Conservation (phyloP, 2,888 invertebrate genomes). For the Hofmannophila pseudospretella region DNA sequence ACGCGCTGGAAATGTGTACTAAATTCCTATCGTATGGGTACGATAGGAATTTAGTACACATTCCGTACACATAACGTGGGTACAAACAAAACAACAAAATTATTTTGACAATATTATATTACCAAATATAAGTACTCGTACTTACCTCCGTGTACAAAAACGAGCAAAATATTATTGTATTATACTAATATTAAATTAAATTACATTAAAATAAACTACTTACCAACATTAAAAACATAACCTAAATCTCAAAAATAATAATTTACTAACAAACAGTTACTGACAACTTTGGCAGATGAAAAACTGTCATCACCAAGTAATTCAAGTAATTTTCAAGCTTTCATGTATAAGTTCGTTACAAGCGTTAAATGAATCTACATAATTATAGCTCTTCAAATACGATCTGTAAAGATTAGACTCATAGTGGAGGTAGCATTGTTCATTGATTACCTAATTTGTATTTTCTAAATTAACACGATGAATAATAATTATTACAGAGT, state of each 20-base stretch:
- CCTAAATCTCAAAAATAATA: constrained; percentile 76
- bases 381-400: background rate
- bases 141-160: constrained; percentile 49
- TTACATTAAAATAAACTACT: constrained; percentile 72
- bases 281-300: constrained; percentile 22
- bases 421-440: constrained; percentile 11
- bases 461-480: no score
- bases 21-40: constrained; percentile 7
- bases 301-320: constrained; percentile 16
- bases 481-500: no score
- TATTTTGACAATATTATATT: constrained; percentile 53
- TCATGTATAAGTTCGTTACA: background rate
- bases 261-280: constrained; percentile 70
- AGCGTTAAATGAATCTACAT: background rate
- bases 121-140: constrained; percentile 62
- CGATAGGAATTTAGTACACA: background rate
- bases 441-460: background rate
- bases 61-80: no score
- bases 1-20: constrained; percentile 8
- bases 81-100: constrained; percentile 35
- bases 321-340: constrained; percentile 10
- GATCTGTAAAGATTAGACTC: constrained; percentile 1
- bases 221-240: constrained; percentile 72
- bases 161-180: constrained; percentile 62
- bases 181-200: constrained; percentile 60